Evolutionary conservation across 2,888 invertebrate genomes (phyloP), one percentile per base, ranked within the genome.

Genomic region (Stenotaenia linearis): DNA sequence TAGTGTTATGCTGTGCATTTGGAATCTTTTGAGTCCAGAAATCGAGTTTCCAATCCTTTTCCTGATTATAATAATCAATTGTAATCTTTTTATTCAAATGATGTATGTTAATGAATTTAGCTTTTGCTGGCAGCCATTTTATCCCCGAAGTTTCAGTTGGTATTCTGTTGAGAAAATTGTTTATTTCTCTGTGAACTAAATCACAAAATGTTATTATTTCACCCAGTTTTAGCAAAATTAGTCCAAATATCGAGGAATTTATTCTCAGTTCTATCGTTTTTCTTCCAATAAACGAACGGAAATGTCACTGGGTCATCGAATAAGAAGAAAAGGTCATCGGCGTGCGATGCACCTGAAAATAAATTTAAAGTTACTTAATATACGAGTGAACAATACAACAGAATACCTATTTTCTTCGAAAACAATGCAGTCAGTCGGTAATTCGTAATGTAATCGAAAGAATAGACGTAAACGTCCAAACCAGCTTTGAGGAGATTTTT

Each of bases 161-260:
- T n/a, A n/a, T n/a, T n/a, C n/a, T n/a, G n/a, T n/a, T n/a, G n/a
- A n/a, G n/a, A n/a, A n/a, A n/a, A n/a, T n/a, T n/a, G n/a, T n/a
- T n/a, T n/a, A n/a, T n/a, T n/a, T n/a, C n/a, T n/a, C n/a, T n/a
- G n/a, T n/a, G n/a, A n/a, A n/a, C n/a, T n/a, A n/a, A n/a, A n/a
- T n/a, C n/a, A n/a, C n/a, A n/a, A n/a, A n/a, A n/a, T n/a, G n/a
- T n/a, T n/a, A n/a, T n/a, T n/a, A n/a, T n/a, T n/a, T 25, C 75
- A 79, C 79, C 76, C 76, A 28, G 37, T 30, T 18, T 45, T 28
- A 15, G 45, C 30, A 28, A 79, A 79, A 25, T 75, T 40, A 15
- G 50, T 76, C 79, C 79, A 79, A 25, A 79, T 9, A n/a, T 79
- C 28, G 4, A 75, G 30, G 45, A 79, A 79, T 30, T 69, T 32